Base-by-base conservation (phyloP, 2,797 vertebrate species). In the Vipera latastei region DNA sequence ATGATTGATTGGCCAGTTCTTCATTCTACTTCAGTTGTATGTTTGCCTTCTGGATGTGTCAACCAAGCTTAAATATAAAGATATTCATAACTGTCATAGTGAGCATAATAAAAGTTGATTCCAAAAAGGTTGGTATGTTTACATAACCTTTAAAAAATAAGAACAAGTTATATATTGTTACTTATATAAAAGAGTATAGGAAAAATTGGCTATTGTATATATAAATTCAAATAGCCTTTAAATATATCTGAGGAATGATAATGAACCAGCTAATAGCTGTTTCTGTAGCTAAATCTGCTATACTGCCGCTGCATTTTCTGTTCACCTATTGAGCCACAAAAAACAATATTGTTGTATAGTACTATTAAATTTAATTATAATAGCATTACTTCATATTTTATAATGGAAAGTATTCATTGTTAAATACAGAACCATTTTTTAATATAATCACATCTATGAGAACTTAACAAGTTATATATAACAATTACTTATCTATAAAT, bases 401-500 rank as follows among this genome's bases (percentile, higher is more conserved):
- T 96, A 95, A 95, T 65, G 89, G 94, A 94, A 96, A 90, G 38
- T 93, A 92, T 94, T 93, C 92, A 92, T 91, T 89, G 69, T 96
- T 96, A 97, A 97, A 98, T 97, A 97, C 97, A 98, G 95, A 92
- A 28, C 91, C 90, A 85, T 96, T 96, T 69, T 93, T 96, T 97
- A 94, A 89, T 94, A 92, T 94, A 93, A 94, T 89, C 59, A 93
- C 86, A 94, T 94, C 95, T 96, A 92, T 95, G 93, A 91, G 90
- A 92, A 63, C 55, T 92, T 95, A 95, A 91, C 5, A 1, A 92
- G 90, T 95, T 95, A 22, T 44, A 94, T 91, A 87, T 89, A 83
- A 78, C 18, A 91, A 87, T 87, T 59, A 94, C 65, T 53, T 91
- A 93, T 94, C 88, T 94, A 93, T 93, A 92, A 93, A 56, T 87